These are phyloP conservation scores for Stichodactyla mertensii DNA, from an alignment of 64 coral and sea anemone genomes.

Conservation along the genomic window DNA sequence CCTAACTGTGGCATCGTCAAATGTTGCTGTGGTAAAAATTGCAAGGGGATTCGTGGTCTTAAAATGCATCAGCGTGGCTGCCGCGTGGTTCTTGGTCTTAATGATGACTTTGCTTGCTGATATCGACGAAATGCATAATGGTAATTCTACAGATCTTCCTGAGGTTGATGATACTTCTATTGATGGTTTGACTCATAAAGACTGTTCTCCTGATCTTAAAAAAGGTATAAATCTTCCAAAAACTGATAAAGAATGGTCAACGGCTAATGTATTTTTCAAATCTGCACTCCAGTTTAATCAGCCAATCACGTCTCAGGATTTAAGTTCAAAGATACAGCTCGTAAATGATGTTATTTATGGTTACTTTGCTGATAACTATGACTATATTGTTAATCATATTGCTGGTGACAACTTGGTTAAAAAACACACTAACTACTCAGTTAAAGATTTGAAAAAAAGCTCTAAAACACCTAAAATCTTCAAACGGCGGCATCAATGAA, in stretches of 20 bases:
- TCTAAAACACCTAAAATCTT: constrained; percentile 29
- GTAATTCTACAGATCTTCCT: too few species aligned
- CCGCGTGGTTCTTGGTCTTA: too few species aligned
- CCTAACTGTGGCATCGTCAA: too few species aligned
- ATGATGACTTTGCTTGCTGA: too few species aligned
- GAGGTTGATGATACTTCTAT: too few species aligned
- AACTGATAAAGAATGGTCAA: constrained; percentile 33
- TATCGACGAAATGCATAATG: too few species aligned
- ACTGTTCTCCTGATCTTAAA: too few species aligned
- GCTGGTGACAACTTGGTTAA: constrained; percentile 14
- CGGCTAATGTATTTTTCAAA: constrained; percentile 57
- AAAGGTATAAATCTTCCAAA: constrained; percentile 29
- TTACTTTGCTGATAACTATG: constrained; percentile 36
- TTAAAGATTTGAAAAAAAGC: constrained; percentile 34
- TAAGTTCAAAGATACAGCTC: constrained; percentile 28
- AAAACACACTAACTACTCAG: constrained; percentile 1
- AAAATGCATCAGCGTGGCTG: too few species aligned
- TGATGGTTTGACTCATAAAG: too few species aligned
- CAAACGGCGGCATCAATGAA: constrained; percentile 4
- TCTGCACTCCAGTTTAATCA: constrained; percentile 19
- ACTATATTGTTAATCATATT: not conserved
- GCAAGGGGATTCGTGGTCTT: too few species aligned
- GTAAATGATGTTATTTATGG: constrained; percentile 42
- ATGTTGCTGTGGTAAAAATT: too few species aligned
- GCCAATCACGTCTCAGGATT: constrained; percentile 44